Evolutionary conservation across 1,140 invertebrate genomes (phyloP).

Genomic region (Pseudomyrmex flavicornis): DNA sequence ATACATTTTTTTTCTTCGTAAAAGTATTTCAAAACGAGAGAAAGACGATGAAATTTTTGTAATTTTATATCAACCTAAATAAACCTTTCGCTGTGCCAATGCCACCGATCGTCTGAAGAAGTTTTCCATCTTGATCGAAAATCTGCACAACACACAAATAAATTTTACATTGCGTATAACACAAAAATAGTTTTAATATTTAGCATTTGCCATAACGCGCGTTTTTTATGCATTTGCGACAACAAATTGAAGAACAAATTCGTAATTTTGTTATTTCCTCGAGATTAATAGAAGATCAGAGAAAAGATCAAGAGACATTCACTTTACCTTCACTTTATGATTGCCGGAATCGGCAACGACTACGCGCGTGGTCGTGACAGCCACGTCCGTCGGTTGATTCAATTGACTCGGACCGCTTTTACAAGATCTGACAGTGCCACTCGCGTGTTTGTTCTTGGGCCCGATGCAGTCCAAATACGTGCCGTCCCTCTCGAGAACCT

Average conservation of each 20-base stretch:
- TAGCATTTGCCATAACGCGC: background rate
- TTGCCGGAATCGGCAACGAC: constrained; percentile 89
- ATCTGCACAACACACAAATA: constrained; percentile 70
- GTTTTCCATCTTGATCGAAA: constrained; percentile 84
- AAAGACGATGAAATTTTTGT: background rate
- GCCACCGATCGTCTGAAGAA: constrained; percentile 42
- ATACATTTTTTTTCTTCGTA: too few species aligned
- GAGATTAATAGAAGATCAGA: background rate
- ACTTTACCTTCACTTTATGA: constrained; percentile 86
- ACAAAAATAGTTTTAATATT: background rate
- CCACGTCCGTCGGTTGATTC: constrained; percentile 90
- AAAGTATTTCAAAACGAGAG: too few species aligned
- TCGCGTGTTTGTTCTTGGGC: constrained; percentile 39
- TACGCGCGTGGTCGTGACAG: constrained; percentile 85
- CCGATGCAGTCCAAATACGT: constrained; percentile 64
- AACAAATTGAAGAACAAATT: background rate
- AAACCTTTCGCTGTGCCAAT: constrained; percentile 31
- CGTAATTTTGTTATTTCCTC: background rate
- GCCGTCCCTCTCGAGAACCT: constrained; percentile 77
- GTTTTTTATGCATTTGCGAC: background rate
- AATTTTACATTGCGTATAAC: background rate
- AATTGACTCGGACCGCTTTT: constrained; percentile 83
- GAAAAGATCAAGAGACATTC: background rate
- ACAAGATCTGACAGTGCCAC: constrained; percentile 15
- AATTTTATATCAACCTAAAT: constrained; percentile 37